Percentiles rank a stretch among this genome's conserved stretches.
phyloP scores from a whole-genome alignment of 2,113 vertebrate species.

The Nothoprocta perdicaria region DNA sequence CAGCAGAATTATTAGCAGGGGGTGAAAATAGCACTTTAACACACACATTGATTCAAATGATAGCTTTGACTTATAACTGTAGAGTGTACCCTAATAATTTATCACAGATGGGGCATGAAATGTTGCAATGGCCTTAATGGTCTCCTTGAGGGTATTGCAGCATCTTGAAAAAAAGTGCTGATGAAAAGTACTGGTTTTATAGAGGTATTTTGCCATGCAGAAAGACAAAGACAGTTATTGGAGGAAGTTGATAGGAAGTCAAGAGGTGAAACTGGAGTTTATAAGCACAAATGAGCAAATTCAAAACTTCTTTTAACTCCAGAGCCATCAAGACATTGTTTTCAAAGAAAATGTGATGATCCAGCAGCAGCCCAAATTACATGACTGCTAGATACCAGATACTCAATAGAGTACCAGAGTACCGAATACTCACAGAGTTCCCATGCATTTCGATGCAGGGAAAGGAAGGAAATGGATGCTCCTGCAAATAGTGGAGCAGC shows the following conservation, averaged over 20 bases:
- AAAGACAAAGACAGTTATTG: not conserved
- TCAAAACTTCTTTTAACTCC: not conserved
- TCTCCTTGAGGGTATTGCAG: not conserved
- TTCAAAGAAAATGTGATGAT: not conserved
- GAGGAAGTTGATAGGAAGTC: not conserved
- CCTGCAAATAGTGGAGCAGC: not conserved
- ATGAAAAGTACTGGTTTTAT: not conserved
- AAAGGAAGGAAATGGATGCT: not conserved
- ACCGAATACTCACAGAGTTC: not conserved
- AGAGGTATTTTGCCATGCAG: not conserved
- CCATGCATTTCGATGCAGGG: not conserved
- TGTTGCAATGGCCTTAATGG: not conserved
- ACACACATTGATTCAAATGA: constrained; percentile 52
- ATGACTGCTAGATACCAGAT: not conserved
- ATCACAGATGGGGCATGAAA: constrained; percentile 20
- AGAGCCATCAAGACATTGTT: not conserved
- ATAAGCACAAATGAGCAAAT: not conserved
- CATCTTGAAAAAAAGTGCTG: not conserved
- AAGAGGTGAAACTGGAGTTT: not conserved
- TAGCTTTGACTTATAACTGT: constrained; percentile 29
- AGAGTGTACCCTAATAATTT: constrained; percentile 30
- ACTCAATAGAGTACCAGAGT: no score
- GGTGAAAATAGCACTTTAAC: constrained; percentile 20
- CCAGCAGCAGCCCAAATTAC: not conserved
- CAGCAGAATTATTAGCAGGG: not conserved